Evolutionary conservation across 1,140 invertebrate species (phyloP), one percentile per base, ranked within the genome.

Genomic region (Drosophila subobscura): DNA sequence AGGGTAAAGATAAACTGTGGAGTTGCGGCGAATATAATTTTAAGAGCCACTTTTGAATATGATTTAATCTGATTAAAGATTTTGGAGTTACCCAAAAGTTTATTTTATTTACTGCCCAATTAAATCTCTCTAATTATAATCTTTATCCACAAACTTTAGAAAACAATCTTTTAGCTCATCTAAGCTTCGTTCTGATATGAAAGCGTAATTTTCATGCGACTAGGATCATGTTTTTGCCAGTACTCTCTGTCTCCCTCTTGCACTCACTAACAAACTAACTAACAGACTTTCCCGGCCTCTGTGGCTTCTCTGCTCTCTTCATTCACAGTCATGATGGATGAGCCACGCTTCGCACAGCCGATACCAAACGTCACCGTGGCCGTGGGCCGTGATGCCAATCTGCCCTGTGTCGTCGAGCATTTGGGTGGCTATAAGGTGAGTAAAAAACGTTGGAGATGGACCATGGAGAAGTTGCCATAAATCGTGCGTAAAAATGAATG

Each of bases 361-460:
- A 97, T 97, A 84, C 96, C 96, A 54, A 97, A 97, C 91, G 95
- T 96, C 64, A 98, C 96, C 3, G 96, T 97, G 49, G 96, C 96
- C 45, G 93, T 97, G 22, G 97, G 97, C 60, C 93, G 96, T 81
- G 96, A 97, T 90, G 97, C 96, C 44, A 97, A 95, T 84, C 92
- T 98, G 74, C 96, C 96, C 8, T 98, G 97, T 83, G 96, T 97
- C 52, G 96, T 98, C 40, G 96, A 97, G 85, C 96, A 97, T 90
- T 94, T 97, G 58, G 96, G 96, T 72, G 94, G 93, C 66, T 97
- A 97, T 89, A 97, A 97, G 95, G 97, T 97, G 93, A 93, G 92
- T 74, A 56, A 27, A n/a, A n/a, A 4, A 37, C 33, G 10, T 4
- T 7, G 25, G 40, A 12, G 0, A 29, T 37, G n/a, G 20, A 41